Evolutionary conservation across 2,113 vertebrate genomes (phyloP).

Genomic region (Thinocorus orbignyianus): DNA sequence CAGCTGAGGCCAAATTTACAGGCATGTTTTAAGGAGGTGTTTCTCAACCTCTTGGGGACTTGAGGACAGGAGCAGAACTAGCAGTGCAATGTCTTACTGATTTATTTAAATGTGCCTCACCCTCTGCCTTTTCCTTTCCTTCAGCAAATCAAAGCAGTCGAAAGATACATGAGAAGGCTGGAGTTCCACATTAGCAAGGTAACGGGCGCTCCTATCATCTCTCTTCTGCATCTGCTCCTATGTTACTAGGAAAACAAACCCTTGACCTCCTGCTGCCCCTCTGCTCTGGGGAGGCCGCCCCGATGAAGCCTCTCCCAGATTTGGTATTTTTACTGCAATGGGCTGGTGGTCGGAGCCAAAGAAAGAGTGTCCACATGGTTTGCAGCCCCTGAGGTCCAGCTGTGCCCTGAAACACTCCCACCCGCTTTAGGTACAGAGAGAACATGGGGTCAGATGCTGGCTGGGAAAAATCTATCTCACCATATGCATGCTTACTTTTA

Average conservation of each 20-base stretch:
- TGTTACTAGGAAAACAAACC: conserved; percentile 4
- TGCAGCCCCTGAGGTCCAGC: not conserved
- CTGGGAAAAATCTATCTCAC: not conserved
- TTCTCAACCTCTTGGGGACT: not conserved
- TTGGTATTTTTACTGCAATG: not conserved
- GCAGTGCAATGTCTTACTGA: not conserved
- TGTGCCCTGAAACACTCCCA: not conserved
- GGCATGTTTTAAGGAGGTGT: not conserved
- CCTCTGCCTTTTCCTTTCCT: conserved; percentile 46
- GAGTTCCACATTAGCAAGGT: conserved; percentile 99
- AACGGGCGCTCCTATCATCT: conserved; percentile 34
- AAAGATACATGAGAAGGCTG: conserved; percentile 94
- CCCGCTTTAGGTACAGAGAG: not conserved
- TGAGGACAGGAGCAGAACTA: not conserved
- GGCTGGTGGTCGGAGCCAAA: not conserved
- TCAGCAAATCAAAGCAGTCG: conserved; percentile 98
- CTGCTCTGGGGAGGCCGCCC: not conserved
- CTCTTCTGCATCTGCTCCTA: not conserved
- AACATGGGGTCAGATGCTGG: not conserved
- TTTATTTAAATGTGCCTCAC: not conserved
- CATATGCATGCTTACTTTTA: not conserved
- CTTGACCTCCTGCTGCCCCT: not conserved
- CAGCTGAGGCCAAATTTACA: not conserved
- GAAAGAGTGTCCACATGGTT: not conserved
- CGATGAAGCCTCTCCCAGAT: not conserved